Base-by-base conservation (phyloP, 1,140 invertebrate species). In the Pomacea maculata region DNA sequence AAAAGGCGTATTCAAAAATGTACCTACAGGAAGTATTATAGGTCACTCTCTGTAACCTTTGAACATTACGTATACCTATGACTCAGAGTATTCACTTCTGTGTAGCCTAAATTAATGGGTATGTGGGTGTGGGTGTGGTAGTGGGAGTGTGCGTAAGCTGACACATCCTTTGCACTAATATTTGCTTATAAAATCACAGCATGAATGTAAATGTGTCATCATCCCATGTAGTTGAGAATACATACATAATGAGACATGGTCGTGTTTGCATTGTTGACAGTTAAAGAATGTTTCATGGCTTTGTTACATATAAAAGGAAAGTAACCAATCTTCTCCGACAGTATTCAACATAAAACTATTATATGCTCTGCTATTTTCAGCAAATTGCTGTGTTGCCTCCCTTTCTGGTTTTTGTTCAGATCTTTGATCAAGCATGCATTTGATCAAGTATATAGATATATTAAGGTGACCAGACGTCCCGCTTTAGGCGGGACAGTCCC, bases 121-220 rank as follows among this genome's bases (percentile, higher is more conserved):
- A 15, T 75, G 15, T 73, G 54, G 55, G 54, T 15, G 54, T 19
- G 54, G 25, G 74, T 54, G 73, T 75, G 63, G 63, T 65, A 65
- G 63, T 65, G 17, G 4, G 17, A 4, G 64, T 17, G 64, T 65
- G 64, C 5, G n/a, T 65, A 19, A 3, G 2, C n/a, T n/a, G 17
- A 19, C 64, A 65, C 17, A 65, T 4, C 64, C 17, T 65, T 17
- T 17, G 64, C n/a, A 7, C n/a, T 65, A n/a, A 65, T n/a, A 4
- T n/a, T n/a, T 65, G 64, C 64, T 4, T 65, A 65, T 45, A 45
- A 2, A 65, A 19, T 65, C 64, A 65, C n/a, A 17, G 74, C 63
- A 57, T 75, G 74, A 61, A 57, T 75, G 74, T 75, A 57, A 61
- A 57, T 57, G 74, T 75, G 74, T 75, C 19, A 45, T 6, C 34